Conservation (phyloP, 1,140 invertebrate genomes). For the Cherax quadricarinatus region DNA sequence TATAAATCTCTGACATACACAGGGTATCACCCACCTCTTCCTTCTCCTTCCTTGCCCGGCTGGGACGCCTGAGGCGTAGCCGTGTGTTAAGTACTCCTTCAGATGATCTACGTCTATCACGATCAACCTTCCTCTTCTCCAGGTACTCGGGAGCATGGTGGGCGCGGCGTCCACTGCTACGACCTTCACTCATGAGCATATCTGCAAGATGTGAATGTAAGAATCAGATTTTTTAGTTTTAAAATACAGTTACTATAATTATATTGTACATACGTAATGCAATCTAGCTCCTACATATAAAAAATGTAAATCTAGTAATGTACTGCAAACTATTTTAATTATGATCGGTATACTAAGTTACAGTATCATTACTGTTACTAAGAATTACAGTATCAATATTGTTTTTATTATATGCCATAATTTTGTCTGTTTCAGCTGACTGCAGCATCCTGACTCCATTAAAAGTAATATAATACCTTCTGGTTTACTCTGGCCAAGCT, state of each 20-base stretch:
- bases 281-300: too few relatives aligned
- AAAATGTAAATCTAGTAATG: neutral
- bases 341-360: too few relatives aligned
- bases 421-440: too few relatives aligned
- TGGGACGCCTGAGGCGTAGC: conserved; percentile 80
- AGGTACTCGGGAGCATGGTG: conserved; percentile 93
- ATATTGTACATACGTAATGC: too few relatives aligned
- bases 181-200: conserved; percentile 7
- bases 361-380: too few relatives aligned
- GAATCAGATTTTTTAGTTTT: too few relatives aligned
- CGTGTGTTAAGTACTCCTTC: conserved; percentile 82
- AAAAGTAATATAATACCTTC: conserved; percentile 23
- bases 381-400: too few relatives aligned
- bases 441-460: neutral
- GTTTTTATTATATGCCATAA: too few relatives aligned
- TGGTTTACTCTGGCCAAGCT: conserved; percentile 84
- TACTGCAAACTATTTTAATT: too few relatives aligned
- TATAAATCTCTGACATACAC: neutral
- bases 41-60: conserved; percentile 76
- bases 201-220: neutral
- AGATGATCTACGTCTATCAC: conserved; percentile 83
- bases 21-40: conserved; percentile 76
- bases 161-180: conserved; percentile 57
- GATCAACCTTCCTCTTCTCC: conserved; percentile 83
- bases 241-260: neutral